Base-by-base conservation (phyloP, 2,113 vertebrate species). In the Loxodonta africana region DNA sequence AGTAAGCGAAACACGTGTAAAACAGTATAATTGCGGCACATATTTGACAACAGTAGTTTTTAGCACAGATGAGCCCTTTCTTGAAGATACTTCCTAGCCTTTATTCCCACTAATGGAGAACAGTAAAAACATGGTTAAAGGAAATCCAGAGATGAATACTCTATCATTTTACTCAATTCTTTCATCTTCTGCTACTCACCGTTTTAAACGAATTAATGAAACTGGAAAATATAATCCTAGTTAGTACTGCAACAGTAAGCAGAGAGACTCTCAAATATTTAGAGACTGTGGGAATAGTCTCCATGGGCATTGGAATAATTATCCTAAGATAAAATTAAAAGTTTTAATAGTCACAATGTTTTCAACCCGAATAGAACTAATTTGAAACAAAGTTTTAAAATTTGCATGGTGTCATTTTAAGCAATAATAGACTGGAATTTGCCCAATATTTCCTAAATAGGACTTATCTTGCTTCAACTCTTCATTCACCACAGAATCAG, bases 291-390 rank as follows among this genome's bases (percentile, higher is more conserved):
- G 30, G 53, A 91, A 87, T 17, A 76, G n/a, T 74, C 82, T 96
- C 67, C 11, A 21, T 33, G 51, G 18, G 48, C 20, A 88, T 0
- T 85, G 67, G 69, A 69, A 69, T 63, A 95, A 88, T 83, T 67
- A 63, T 30, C 84, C 92, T 83, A 37, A 80, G 67, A 78, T 88
- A 87, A 88, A 84, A 88, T 93, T 28, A 90, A 85, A 90, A 90
- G 81, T 76, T 60, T 78, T 30, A 94, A 30, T 86, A 71, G 63
- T 95, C 33, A 85, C 10, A 83, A 33, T 83, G n/a, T 85, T 92
- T 82, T 80, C 69, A 88, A 48, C 12, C 21, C 28, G 21, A 71
- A 74, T n/a, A 88, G n/a, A 90, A 71, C 41, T 63, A 9, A 93
- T 69, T n/a, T 73, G 48, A n/a, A 80, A 44, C 26, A 84, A 60